Evolutionary conservation across 2,888 invertebrate genomes (phyloP).

Genomic region (Tetanocera ferruginea): DNA sequence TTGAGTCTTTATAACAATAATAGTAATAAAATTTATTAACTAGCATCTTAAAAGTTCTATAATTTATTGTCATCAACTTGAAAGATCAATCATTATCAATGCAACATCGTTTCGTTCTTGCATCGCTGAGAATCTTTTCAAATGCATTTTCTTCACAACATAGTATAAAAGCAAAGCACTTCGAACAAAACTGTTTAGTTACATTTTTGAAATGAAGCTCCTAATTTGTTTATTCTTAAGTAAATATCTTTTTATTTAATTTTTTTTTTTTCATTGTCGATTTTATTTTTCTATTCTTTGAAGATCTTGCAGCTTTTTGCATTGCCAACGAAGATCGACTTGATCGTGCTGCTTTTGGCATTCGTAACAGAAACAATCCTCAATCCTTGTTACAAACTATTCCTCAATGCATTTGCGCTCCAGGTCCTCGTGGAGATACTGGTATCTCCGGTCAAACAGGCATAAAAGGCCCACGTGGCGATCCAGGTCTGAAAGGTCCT

Average conservation of each 20-base stretch:
- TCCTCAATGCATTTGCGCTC: conserved; percentile 33
- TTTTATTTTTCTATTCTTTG: background rate
- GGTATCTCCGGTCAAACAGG: conserved; percentile 34
- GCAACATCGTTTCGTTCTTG: too few species aligned
- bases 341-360: background rate
- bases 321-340: background rate
- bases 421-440: conserved; percentile 32
- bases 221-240: background rate
- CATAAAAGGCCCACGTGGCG: conserved; percentile 41
- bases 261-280: background rate
- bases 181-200: background rate
- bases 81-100: too few species aligned
- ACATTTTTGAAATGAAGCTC: background rate
- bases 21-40: too few species aligned
- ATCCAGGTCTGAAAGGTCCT: conserved; percentile 31
- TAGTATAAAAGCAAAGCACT: conserved; percentile 1
- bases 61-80: too few species aligned
- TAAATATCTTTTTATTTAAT: background rate
- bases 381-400: conserved; percentile 7
- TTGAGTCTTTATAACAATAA: too few species aligned
- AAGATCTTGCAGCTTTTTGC: background rate
- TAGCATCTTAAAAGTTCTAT: too few species aligned
- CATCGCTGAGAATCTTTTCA: background rate
- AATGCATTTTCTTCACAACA: background rate
- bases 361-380: conserved; percentile 2